These are phyloP conservation scores for Ceyx erithaca DNA, from an alignment of 2,797 vertebrate genomes.

Conservation along the genomic window DNA sequence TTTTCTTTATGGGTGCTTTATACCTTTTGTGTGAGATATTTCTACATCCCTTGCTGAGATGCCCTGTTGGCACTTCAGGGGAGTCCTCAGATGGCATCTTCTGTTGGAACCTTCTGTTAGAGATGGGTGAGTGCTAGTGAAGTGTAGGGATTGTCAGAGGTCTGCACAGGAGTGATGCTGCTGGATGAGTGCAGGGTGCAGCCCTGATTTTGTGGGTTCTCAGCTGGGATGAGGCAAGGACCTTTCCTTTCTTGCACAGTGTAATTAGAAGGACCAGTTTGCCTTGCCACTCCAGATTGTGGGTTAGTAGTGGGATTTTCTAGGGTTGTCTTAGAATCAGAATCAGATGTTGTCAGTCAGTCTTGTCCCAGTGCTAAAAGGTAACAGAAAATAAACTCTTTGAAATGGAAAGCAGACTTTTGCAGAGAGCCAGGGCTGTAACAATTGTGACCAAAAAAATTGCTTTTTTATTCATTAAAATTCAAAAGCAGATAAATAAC, in stretches of 20 bases:
- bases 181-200: background rate
- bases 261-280: background rate
- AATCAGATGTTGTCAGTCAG: background rate
- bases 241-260: background rate
- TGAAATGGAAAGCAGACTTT: slow-evolving; percentile 54
- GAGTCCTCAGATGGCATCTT: background rate
- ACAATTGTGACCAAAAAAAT: slow-evolving; percentile 9
- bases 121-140: background rate
- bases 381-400: background rate
- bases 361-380: background rate
- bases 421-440: background rate
- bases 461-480: slow-evolving; percentile 60
- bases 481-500: slow-evolving; percentile 67
- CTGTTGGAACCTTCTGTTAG: background rate
- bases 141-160: background rate
- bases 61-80: too few species aligned
- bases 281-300: background rate
- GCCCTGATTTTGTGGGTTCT: background rate
- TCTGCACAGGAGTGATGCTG: background rate
- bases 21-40: background rate
- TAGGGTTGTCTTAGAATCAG: background rate
- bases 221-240: background rate
- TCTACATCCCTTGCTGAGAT: background rate
- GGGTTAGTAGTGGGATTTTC: background rate
- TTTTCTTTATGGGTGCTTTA: background rate